phyloP scores from a whole-genome alignment of 2,113 vertebrate genomes.

The Phylloscopus whistleri region DNA sequence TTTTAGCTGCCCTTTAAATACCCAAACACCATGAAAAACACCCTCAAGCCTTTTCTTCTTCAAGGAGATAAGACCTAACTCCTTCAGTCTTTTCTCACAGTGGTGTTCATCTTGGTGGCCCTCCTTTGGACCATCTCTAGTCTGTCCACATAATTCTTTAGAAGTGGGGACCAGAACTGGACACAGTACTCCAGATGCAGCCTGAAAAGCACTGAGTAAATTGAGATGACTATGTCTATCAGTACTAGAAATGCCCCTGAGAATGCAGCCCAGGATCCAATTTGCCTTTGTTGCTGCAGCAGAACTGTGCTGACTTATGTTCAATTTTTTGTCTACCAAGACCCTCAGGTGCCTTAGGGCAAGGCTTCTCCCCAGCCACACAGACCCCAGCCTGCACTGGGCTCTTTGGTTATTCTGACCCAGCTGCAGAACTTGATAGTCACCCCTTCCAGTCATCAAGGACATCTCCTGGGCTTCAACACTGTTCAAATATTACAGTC shows the following conservation, averaged over 20 bases:
- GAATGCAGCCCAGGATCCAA: not conserved
- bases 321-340: not conserved
- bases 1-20: not conserved
- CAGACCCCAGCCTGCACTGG: not conserved
- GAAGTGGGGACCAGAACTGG: not conserved
- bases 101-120: accelerated
- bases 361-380: not conserved
- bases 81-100: not conserved
- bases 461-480: not conserved
- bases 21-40: not conserved
- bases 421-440: not conserved
- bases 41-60: not conserved
- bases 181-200: not conserved
- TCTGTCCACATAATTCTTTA: not conserved
- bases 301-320: not conserved
- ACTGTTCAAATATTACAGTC: not conserved
- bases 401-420: not conserved
- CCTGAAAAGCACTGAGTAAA: not conserved
- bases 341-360: not conserved
- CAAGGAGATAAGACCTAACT: not conserved
- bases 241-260: not conserved
- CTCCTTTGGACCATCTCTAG: not conserved
- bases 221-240: not conserved
- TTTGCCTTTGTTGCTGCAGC: not conserved
- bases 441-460: not conserved